These are phyloP conservation scores for Sialis fuliginosa DNA, from an alignment of 2,888 invertebrate species.

Conservation along the genomic window DNA sequence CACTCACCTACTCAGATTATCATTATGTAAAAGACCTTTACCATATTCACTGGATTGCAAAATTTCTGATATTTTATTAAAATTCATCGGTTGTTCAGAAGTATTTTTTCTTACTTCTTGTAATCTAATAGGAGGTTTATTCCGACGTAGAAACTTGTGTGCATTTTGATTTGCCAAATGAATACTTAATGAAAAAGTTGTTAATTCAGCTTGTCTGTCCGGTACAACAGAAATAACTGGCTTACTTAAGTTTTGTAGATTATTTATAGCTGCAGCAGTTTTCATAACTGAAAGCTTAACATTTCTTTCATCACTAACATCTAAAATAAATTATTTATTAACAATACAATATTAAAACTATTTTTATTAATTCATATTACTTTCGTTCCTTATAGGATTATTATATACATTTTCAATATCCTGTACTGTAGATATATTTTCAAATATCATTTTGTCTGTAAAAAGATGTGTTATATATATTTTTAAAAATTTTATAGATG, in stretches of 20 bases:
- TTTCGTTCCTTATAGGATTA: no score
- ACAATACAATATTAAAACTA: no score
- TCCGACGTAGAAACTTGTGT: constrained; percentile 43
- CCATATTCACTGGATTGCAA: no score
- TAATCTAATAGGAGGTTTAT: constrained; percentile 38
- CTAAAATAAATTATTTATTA: not conserved
- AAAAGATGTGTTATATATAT: no score
- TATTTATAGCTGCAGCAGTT: not conserved
- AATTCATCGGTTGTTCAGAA: no score
- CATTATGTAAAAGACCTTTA: not conserved
- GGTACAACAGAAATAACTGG: constrained; percentile 29
- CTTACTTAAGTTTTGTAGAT: constrained; percentile 1
- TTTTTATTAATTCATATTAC: no score
- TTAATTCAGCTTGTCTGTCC: not conserved
- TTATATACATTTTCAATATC: no score
- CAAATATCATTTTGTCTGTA: no score
- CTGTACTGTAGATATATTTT: no score
- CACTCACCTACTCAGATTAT: not conserved
- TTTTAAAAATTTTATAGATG: no score
- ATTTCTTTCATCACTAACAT: not conserved
- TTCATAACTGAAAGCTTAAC: not conserved
- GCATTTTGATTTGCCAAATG: constrained; percentile 48
- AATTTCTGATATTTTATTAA: no score
- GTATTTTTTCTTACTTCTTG: constrained; percentile 26
- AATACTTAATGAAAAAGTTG: constrained; percentile 17